Conservation (phyloP, 1,140 invertebrate species). For the Ceratosolen solmsi region DNA sequence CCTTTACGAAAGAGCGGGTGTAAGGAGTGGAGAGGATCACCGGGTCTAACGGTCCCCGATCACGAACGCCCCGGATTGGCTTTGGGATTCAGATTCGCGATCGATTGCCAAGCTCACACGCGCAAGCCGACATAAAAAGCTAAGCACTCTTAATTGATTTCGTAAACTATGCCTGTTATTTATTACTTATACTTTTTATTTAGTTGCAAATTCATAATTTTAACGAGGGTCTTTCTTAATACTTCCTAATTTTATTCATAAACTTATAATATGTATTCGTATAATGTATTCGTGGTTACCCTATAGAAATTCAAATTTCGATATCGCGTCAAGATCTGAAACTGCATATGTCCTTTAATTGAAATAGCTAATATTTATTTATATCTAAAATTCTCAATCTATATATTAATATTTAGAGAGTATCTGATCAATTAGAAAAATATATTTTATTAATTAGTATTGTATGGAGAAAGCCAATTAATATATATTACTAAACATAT, state of each 20-base stretch:
- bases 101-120: slow-evolving; percentile 6
- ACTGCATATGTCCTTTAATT: no score
- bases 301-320: neutral
- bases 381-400: no score
- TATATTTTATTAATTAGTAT: no score
- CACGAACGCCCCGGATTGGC: slow-evolving; percentile 25
- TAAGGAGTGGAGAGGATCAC: neutral
- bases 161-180: neutral
- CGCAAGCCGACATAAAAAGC: neutral
- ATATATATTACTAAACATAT: no score
- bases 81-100: slow-evolving; percentile 13
- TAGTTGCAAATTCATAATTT: neutral
- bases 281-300: neutral
- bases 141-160: slow-evolving; percentile 12
- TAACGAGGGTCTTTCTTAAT: slow-evolving; percentile 5
- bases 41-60: slow-evolving; percentile 31
- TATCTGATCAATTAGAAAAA: no score
- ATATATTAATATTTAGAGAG: no score
- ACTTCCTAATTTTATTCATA: neutral
- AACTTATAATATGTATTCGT: no score
- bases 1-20: neutral
- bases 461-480: no score
- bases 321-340: neutral
- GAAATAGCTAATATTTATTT: no score
- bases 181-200: neutral